Evolutionary conservation across 2,888 invertebrate genomes (phyloP).

Genomic region (Oscheius onirici): DNA sequence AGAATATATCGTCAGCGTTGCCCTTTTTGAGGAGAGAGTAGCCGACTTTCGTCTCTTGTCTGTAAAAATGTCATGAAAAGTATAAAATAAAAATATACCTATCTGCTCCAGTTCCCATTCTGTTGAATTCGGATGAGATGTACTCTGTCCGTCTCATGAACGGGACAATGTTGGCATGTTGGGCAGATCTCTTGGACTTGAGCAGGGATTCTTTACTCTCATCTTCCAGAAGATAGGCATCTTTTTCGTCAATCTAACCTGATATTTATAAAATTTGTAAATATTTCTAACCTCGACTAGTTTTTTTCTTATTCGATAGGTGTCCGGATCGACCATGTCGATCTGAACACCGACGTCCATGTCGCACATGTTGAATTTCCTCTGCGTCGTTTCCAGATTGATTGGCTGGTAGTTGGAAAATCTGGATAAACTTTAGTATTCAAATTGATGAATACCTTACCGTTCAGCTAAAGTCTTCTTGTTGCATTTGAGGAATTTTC

Average conservation of each 20-base stretch:
- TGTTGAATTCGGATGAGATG: constrained; percentile 96
- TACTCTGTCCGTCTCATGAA: constrained; percentile 98
- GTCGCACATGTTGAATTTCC: constrained; percentile 92
- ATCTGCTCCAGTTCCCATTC: constrained; percentile 94
- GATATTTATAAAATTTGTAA: background rate
- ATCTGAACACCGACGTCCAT: constrained; percentile 96
- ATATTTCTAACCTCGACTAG: background rate
- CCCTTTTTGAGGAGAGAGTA: constrained; percentile 89
- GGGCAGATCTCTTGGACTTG: constrained; percentile 78
- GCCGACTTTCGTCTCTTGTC: constrained; percentile 97
- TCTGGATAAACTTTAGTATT: constrained; percentile 72
- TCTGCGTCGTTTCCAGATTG: constrained; percentile 85
- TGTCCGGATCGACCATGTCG: constrained; percentile 93
- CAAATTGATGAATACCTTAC: background rate
- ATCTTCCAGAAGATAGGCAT: constrained; percentile 49
- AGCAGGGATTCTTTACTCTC: constrained; percentile 28
- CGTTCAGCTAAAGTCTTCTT: background rate
- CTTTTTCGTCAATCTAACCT: constrained; percentile 49
- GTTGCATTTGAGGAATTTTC: constrained; percentile 81
- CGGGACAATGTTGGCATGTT: constrained; percentile 95
- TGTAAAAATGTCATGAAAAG: constrained; percentile 18
- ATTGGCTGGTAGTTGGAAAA: constrained; percentile 97
- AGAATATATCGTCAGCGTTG: constrained; percentile 82
- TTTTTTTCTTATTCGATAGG: constrained; percentile 76
- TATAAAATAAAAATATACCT: constrained; percentile 17